Conservation (phyloP, 2,888 invertebrate genomes). For the Nasonia oneida region DNA sequence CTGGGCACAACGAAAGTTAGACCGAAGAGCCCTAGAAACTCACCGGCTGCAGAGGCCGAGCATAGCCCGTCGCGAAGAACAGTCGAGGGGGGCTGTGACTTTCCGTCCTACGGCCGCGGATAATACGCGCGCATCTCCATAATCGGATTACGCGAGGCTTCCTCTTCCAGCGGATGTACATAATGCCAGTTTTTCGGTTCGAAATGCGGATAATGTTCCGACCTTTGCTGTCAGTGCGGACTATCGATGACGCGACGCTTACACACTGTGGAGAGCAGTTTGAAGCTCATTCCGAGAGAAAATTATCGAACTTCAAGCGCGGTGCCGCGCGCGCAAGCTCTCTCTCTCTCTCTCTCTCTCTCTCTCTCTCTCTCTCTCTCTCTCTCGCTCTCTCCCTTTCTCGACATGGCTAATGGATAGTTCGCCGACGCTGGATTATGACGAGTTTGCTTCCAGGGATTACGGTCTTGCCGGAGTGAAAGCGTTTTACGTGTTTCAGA, state of each 20-base stretch:
- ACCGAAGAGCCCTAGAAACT: background rate
- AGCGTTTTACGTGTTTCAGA: no score
- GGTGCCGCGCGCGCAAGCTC: background rate
- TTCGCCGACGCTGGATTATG: background rate
- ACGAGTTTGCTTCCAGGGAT: background rate
- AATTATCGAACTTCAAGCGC: background rate
- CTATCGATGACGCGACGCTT: background rate
- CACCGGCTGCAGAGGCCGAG: background rate
- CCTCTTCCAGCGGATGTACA: background rate
- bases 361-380: no score
- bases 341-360: background rate
- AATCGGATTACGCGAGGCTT: constrained; percentile 36
- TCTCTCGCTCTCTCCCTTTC: no score
- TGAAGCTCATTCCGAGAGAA: background rate
- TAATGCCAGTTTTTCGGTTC: constrained; percentile 1
- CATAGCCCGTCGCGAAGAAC: background rate
- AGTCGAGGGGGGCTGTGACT: background rate
- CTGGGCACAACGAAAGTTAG: background rate
- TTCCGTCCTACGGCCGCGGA: background rate
- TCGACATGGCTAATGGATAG: background rate
- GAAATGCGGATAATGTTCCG: background rate
- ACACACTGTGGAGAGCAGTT: background rate
- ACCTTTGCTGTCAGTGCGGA: background rate
- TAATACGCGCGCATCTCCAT: background rate
- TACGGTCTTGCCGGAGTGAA: no score